These are phyloP conservation scores for Epistrophella euchroma DNA, from an alignment of 2,888 invertebrate species.

Conservation along the genomic window DNA sequence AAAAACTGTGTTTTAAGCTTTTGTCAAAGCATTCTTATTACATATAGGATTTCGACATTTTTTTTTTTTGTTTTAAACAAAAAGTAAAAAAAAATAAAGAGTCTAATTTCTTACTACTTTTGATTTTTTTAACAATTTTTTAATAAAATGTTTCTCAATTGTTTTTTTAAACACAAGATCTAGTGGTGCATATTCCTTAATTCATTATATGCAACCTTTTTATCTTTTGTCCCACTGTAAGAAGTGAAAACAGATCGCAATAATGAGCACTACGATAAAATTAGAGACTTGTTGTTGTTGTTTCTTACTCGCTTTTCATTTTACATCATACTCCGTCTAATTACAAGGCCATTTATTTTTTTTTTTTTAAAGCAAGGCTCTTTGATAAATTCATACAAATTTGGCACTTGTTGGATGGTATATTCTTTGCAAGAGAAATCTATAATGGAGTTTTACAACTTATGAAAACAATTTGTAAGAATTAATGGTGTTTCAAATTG, in stretches of 20 bases:
- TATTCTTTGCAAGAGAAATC: not conserved
- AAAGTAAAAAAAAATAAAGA: no score
- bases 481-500: slow-evolving; percentile 38
- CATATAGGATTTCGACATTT: no score
- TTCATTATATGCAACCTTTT: no score
- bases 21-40: no score
- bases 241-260: slow-evolving; percentile 41
- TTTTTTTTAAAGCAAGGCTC: slow-evolving; percentile 5
- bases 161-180: no score
- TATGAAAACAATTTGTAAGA: slow-evolving; percentile 22
- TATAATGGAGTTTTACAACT: slow-evolving; percentile 15
- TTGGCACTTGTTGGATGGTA: slow-evolving; percentile 66
- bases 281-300: not conserved
- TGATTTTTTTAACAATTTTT: no score
- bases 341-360: slow-evolving; percentile 45
- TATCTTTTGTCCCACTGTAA: not conserved
- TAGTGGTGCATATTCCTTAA: no score
- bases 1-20: no score
- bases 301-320: slow-evolving; percentile 45
- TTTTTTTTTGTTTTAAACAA: no score
- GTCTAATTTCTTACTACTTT: no score
- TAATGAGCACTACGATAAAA: slow-evolving; percentile 41
- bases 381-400: slow-evolving; percentile 55
- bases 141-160: no score
- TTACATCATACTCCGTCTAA: slow-evolving; percentile 61